These are phyloP conservation scores for Callopanchax toddi DNA, from an alignment of 2,113 vertebrate genomes.

Conservation along the genomic window DNA sequence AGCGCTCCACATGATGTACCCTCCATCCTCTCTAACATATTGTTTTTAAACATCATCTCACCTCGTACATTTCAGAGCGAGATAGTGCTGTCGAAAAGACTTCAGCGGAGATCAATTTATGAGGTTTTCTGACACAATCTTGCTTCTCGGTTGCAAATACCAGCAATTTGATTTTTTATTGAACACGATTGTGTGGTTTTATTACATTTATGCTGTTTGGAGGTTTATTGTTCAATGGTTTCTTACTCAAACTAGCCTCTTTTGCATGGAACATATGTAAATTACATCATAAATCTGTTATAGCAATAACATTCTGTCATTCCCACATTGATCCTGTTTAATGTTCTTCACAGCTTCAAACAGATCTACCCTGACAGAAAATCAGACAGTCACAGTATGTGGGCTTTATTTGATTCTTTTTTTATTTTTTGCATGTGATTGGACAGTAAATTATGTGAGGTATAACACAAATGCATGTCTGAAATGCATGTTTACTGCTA, in stretches of 20 bases:
- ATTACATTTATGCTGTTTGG: neutral
- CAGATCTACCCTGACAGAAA: neutral
- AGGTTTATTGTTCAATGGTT: neutral
- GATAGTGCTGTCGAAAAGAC: neutral
- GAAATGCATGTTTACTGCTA: no score
- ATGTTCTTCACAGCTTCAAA: neutral
- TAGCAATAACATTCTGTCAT: no score
- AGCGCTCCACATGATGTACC: neutral
- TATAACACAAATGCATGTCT: neutral
- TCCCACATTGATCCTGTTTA: no score
- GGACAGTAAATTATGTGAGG: neutral
- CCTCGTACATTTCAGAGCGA: neutral
- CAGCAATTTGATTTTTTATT: neutral
- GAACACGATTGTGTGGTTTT: neutral
- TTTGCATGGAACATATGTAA: neutral
- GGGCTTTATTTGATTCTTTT: neutral
- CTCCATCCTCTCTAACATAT: neutral
- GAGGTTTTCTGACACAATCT: neutral
- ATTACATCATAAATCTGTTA: neutral
- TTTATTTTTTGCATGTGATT: neutral
- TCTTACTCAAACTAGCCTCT: neutral
- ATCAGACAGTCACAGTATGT: neutral
- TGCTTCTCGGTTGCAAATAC: neutral
- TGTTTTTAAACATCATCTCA: neutral
- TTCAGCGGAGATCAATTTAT: neutral